Conservation (phyloP, 37 sponge, comb jelly and placozoan genomes). For the Bolinopsis microptera region DNA sequence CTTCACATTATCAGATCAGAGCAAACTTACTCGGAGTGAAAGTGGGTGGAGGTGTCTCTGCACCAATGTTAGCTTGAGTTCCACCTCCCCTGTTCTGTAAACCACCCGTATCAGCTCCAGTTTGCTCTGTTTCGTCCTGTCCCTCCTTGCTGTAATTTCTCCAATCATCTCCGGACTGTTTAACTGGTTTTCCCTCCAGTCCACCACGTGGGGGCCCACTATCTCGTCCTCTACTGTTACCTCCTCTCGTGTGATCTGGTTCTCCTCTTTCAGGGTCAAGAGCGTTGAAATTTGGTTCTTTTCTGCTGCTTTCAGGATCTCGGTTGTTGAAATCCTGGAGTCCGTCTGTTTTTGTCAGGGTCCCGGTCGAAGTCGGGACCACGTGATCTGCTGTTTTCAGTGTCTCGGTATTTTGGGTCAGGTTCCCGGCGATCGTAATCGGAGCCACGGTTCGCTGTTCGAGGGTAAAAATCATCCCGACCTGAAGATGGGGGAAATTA, state of each 20-base stretch:
- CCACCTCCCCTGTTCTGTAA: neutral
- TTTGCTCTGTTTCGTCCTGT: neutral
- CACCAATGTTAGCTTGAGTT: neutral
- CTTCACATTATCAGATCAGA: no score
- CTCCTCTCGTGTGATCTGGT: no score
- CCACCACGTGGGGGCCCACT: neutral
- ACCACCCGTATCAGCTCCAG: no score
- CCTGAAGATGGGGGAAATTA: no score
- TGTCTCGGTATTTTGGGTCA: neutral
- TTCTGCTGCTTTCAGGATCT: neutral
- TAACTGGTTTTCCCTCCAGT: neutral
- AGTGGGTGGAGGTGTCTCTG: no score
- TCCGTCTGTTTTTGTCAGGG: neutral
- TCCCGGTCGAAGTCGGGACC: neutral
- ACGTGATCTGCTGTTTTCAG: neutral
- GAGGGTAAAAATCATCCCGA: neutral
- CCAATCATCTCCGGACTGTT: neutral
- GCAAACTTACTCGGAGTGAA: no score
- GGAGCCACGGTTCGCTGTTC: neutral
- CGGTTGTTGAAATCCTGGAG: neutral
- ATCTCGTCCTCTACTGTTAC: no score
- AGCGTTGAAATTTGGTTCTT: neutral
- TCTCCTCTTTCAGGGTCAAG: no score
- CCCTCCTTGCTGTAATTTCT: constrained; percentile 8
- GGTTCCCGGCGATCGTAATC: neutral